phyloP scores from a whole-genome alignment of 1,140 invertebrate genomes.

The Wiebesia pumilae region DNA sequence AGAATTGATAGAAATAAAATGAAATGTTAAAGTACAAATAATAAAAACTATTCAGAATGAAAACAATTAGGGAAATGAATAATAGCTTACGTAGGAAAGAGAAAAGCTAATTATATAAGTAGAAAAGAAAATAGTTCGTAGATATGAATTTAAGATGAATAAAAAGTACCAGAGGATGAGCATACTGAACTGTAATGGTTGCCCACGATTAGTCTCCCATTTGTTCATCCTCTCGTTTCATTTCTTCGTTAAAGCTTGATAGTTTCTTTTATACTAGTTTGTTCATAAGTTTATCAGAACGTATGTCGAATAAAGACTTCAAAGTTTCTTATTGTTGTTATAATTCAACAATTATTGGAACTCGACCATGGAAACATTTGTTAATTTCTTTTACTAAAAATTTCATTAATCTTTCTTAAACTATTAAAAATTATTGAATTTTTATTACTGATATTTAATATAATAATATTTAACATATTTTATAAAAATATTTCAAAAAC shows the following conservation, averaged over 20 bases:
- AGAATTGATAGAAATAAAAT: too few species aligned
- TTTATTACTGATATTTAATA: too few species aligned
- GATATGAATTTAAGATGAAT: constrained; percentile 1
- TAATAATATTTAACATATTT: too few species aligned
- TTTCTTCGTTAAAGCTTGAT: neutral
- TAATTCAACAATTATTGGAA: too few species aligned
- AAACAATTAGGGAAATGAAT: neutral
- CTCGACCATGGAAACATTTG: too few species aligned
- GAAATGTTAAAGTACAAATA: neutral
- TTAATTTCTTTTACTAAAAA: too few species aligned
- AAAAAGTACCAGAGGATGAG: neutral
- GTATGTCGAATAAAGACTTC: constrained; percentile 51
- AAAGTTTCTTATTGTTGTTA: neutral
- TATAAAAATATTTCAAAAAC: too few species aligned
- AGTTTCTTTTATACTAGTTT: neutral
- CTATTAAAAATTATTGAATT: too few species aligned
- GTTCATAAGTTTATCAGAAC: neutral
- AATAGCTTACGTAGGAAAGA: neutral
- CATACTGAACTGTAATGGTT: neutral
- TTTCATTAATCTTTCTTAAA: too few species aligned
- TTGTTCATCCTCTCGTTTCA: constrained; percentile 30
- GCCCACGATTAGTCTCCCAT: constrained; percentile 46
- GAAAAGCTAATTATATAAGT: constrained; percentile 5
- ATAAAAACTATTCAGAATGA: neutral
- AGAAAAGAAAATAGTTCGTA: neutral